Percentiles rank a stretch among this genome's conserved stretches.
phyloP scores from a whole-genome alignment of 2,113 vertebrate species.

The Leucosticte australis region DNA sequence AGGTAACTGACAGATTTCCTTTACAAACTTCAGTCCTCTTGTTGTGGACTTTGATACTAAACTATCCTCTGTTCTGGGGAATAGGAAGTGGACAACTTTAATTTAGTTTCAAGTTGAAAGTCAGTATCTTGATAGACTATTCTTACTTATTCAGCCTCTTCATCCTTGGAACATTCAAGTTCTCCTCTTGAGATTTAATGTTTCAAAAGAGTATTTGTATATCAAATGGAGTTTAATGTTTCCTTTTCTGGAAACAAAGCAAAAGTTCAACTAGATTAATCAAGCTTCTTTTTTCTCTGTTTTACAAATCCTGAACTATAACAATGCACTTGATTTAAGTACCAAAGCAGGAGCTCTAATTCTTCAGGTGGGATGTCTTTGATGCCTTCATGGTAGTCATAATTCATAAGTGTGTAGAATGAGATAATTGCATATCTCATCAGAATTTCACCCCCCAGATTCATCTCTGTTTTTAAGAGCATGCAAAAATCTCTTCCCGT shows the following conservation, averaged over 20 bases:
- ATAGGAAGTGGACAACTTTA: background rate
- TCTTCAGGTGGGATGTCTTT: accelerated
- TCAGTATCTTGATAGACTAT: background rate
- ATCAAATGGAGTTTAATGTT: background rate
- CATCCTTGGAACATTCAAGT: background rate
- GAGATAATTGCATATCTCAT: background rate
- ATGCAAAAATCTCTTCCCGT: background rate
- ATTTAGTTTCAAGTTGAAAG: background rate
- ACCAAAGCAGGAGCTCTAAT: background rate
- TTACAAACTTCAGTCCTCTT: background rate
- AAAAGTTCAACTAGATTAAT: background rate
- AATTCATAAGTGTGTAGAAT: background rate
- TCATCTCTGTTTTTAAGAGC: background rate
- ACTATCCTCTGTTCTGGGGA: accelerated
- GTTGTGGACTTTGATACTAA: background rate
- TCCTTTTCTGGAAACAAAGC: background rate
- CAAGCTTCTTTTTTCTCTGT: background rate
- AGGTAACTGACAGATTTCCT: background rate
- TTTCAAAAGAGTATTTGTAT: background rate
- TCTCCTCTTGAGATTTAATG: background rate
- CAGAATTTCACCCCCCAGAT: background rate
- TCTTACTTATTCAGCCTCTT: background rate
- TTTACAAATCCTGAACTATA: background rate
- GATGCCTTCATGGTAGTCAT: background rate
- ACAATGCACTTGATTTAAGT: background rate